Evolutionary conservation across 1,140 invertebrate genomes (phyloP), one percentile per base, ranked within the genome.

Genomic region (Drosophila nigrodunni): DNA sequence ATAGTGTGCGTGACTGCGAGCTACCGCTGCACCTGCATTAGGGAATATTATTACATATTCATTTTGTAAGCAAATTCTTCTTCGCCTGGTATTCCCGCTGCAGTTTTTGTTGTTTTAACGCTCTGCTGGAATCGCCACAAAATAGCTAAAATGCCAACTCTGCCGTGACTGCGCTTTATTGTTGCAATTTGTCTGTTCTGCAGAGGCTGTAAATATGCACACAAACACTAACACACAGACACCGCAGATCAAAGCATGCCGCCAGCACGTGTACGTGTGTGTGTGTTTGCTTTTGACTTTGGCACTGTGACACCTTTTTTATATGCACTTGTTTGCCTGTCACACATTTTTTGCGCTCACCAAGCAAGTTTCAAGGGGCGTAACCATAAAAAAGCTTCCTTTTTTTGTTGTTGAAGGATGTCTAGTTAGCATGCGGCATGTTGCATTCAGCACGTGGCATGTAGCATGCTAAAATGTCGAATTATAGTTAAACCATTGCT

Each of bases 221-320:
- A 49, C 15, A 39, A 15, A 64, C 18, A 50, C 44, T 44, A 18
- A 34, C 7, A 66, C 41, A 46, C 25, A 9, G 41, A 50, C 39
- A 21, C 8, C 11, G 39, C 37, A 82, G 71, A 82, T 82, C 73
- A 83, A 82, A 83, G 76, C 47, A 61, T 7, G 39, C 58, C 67
- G 58, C 37, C 68, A 50, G 13, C 30, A 9, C 37, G 46, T 50
- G 47, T 47, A 41, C 18, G 18, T 46, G 11, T 58, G 39, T 39
- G 25, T 58, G 54, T 59, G 47, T 44, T 37, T 49, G 71, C 39
- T 44, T 58, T 66, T 73, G 55, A 69, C 65, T 74, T 61, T 74
- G 65, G 64, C 60, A 78, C 47, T 50, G 54, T 66, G 59, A 79
- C 76, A 79, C 72, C 59, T 61, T 57, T 61, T 64, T 52, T 59